Conservation (phyloP, 2,797 vertebrate genomes). For the Decapterus maruadsi region DNA sequence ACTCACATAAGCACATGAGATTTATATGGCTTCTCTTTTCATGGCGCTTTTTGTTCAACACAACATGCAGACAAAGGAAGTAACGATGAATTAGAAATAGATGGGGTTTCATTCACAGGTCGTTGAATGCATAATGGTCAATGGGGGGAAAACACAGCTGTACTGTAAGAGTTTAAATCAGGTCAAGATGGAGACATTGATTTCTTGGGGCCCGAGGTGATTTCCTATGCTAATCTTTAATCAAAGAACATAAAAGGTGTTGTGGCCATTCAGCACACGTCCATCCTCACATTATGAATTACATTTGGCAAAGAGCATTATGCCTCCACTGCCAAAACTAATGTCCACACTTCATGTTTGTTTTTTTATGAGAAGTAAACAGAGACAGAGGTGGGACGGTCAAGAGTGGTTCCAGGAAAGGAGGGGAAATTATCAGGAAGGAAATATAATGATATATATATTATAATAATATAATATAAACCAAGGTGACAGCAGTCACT, state of each 20-base stretch:
- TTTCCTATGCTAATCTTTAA: neutral
- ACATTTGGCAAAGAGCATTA: neutral
- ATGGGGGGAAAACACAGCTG: too few relatives aligned
- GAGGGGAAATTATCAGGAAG: neutral
- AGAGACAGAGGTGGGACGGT: neutral
- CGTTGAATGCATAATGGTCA: neutral
- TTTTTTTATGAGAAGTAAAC: neutral
- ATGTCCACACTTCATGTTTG: neutral
- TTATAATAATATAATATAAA: too few relatives aligned
- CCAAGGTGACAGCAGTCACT: neutral
- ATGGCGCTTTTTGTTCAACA: neutral
- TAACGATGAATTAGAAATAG: too few relatives aligned
- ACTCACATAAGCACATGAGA: neutral
- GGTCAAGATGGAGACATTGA: neutral
- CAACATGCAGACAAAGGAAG: neutral
- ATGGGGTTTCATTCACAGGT: neutral
- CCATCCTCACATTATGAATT: neutral
- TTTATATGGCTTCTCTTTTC: neutral
- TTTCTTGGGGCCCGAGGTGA: neutral
- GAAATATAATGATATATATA: neutral
- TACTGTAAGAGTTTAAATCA: too few relatives aligned
- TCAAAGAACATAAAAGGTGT: neutral
- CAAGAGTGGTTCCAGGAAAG: neutral
- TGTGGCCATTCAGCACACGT: neutral
- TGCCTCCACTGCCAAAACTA: neutral